phyloP scores from a whole-genome alignment of 2,113 vertebrate genomes.

The Silurus asotus region DNA sequence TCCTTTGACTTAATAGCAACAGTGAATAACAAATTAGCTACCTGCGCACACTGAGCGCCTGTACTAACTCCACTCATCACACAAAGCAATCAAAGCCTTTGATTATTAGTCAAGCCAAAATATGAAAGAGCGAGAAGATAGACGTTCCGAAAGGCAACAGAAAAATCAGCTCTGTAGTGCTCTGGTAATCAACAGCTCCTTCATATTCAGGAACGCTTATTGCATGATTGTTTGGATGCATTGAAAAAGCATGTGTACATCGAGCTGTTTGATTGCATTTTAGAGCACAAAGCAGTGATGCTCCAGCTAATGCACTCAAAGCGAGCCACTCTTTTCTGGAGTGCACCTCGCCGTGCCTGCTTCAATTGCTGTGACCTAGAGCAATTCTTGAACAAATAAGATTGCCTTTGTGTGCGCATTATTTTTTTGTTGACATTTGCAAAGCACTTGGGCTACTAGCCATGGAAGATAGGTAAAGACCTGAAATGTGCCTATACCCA shows the following conservation, averaged over 20 bases:
- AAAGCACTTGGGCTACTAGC: conserved; percentile 76
- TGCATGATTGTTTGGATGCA: conserved; percentile 39
- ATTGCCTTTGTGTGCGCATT: conserved; percentile 79
- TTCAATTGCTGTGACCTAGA: conserved; percentile 76
- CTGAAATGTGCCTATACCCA: conserved; percentile 73
- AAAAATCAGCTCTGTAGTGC: conserved; percentile 41
- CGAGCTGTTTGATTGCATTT: conserved; percentile 57
- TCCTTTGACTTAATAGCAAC: conserved; percentile 64
- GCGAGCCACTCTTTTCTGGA: conserved; percentile 39
- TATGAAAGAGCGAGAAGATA: neutral
- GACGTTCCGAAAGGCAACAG: neutral
- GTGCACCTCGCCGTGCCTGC: conserved; percentile 51
- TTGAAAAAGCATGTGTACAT: conserved; percentile 44
- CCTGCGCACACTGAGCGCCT: conserved; percentile 52
- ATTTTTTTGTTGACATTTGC: conserved; percentile 83
- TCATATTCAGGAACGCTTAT: conserved; percentile 48
- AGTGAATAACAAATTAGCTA: conserved; percentile 71
- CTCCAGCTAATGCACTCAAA: conserved; percentile 56
- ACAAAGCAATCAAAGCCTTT: conserved; percentile 58
- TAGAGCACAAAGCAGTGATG: conserved; percentile 46
- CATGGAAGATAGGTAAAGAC: conserved; percentile 76
- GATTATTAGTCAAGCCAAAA: conserved; percentile 62
- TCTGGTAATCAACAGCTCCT: conserved; percentile 53
- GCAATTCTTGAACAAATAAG: conserved; percentile 81
- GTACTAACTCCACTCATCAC: conserved; percentile 59